Percentiles rank a stretch among this genome's conserved stretches.
Conservation (phyloP, 2,797 vertebrate genomes). For the Oreochromis mossambicus region DNA sequence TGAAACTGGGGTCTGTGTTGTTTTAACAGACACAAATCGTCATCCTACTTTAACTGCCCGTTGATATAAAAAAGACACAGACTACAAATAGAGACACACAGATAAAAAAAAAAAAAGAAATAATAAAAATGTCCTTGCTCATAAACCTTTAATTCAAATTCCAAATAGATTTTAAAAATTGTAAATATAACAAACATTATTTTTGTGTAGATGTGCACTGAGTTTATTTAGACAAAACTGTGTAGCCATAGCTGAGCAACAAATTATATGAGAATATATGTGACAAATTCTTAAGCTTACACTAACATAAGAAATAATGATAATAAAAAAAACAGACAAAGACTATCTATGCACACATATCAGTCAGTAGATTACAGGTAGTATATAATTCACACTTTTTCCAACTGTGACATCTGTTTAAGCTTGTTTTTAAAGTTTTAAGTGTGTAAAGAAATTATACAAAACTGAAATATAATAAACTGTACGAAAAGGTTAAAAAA, state of each 20-base stretch:
- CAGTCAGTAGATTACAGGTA: neutral
- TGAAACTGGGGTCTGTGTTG: neutral
- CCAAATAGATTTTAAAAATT: neutral
- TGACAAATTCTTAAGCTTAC: neutral
- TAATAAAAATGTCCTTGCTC: neutral
- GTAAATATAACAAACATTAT: neutral
- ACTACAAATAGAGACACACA: neutral
- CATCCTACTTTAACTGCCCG: neutral
- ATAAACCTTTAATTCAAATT: neutral
- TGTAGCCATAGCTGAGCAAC: neutral
- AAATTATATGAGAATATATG: neutral
- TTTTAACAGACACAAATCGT: neutral
- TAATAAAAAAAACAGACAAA: neutral
- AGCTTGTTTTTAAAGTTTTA: neutral
- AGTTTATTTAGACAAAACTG: neutral
- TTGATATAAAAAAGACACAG: neutral
- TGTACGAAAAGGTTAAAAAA: constrained; percentile 42
- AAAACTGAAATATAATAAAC: constrained; percentile 49
- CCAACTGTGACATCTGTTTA: neutral
- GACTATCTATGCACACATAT: neutral
- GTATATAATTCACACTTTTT: neutral
- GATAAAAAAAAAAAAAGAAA: no score
- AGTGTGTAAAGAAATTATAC: constrained; percentile 39
- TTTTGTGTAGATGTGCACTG: neutral
- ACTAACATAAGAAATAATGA: neutral